phyloP scores from a whole-genome alignment of 1,140 invertebrate species.

The Brachionus rotundiformis region DNA sequence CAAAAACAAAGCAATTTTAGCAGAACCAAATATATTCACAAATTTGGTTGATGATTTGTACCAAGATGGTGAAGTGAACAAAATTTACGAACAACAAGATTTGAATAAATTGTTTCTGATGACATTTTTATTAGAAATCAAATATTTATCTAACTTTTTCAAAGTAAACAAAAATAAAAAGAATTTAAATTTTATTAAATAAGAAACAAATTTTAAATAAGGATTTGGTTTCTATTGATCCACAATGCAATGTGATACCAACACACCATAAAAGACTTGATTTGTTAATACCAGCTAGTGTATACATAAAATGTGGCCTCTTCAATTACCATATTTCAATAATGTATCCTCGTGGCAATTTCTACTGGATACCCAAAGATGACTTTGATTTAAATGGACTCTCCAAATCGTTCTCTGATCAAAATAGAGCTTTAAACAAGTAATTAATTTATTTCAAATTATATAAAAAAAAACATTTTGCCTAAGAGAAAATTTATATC shows the following conservation, averaged over 20 bases:
- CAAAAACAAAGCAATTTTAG: no score
- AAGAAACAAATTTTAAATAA: background rate
- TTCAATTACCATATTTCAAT: background rate
- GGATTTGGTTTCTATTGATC: background rate
- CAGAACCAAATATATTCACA: no score
- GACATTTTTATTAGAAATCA: no score
- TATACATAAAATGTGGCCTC: background rate
- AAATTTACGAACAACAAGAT: no score
- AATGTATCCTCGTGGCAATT: conserved; percentile 11
- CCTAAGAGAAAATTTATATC: no score
- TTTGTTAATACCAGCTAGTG: background rate
- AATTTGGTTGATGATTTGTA: no score
- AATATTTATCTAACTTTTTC: no score
- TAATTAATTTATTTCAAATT: background rate
- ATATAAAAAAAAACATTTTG: no score
- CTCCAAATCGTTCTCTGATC: background rate
- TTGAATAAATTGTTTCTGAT: no score
- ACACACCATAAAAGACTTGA: background rate
- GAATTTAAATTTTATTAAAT: background rate
- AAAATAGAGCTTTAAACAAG: background rate
- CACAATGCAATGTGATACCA: background rate
- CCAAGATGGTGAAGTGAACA: no score
- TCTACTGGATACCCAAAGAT: conserved; percentile 3
- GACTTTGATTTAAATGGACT: background rate
- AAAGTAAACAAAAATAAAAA: background rate